A percentile compares a stretch with the other conserved stretches of the same genome.
These are phyloP conservation scores for Oasisia sp. DNA, from an alignment of 2,888 invertebrate genomes.

Conservation along the genomic window DNA sequence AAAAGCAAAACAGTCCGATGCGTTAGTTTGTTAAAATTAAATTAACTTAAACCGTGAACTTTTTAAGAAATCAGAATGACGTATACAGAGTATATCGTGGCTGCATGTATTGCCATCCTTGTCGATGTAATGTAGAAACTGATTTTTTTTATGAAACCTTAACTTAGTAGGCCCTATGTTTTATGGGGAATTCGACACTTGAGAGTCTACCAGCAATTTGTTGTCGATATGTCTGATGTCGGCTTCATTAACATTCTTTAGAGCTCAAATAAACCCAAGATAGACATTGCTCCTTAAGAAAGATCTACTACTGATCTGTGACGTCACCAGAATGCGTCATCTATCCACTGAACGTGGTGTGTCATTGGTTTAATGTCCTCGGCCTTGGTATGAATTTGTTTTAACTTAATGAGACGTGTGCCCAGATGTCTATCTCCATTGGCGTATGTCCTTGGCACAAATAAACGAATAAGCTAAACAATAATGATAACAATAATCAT, in stretches of 20 bases:
- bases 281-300: too few relatives aligned
- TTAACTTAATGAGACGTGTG: too few relatives aligned
- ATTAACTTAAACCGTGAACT: neutral
- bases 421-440: too few relatives aligned
- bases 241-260: neutral
- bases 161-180: neutral
- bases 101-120: neutral
- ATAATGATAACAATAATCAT: neutral
- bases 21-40: neutral
- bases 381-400: too few relatives aligned
- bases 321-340: too few relatives aligned
- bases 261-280: too few relatives aligned
- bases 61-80: neutral
- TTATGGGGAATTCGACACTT: neutral
- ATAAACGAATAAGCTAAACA: neutral
- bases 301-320: too few relatives aligned
- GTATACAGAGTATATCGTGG: neutral
- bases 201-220: neutral
- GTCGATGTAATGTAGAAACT: neutral
- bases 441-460: neutral
- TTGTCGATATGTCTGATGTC: neutral
- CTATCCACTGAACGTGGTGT: too few relatives aligned
- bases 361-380: too few relatives aligned
- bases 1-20: neutral
- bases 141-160: neutral